Evolutionary conservation across 92 coral and sea anemone genomes (phyloP).

Genomic region (Zoanthus sociatus): DNA sequence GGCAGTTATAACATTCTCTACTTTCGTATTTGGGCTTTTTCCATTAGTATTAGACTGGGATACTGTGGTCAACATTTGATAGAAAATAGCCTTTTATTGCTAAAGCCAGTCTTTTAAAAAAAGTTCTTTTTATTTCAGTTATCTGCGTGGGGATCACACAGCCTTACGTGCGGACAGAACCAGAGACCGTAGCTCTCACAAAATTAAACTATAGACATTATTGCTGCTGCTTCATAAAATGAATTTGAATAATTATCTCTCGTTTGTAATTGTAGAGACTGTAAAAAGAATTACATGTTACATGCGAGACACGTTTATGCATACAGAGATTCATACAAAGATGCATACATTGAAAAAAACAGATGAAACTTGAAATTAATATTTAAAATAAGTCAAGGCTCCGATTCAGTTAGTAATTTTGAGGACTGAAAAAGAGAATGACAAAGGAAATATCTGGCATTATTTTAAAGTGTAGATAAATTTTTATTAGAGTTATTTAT

Average conservation of each 20-base stretch:
- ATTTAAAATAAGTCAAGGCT: slow-evolving; percentile 13
- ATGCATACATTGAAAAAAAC: no score
- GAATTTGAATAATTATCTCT: background rate
- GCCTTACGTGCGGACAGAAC: slow-evolving; percentile 84
- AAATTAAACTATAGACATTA: background rate
- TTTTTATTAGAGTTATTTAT: slow-evolving; percentile 12
- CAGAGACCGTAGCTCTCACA: slow-evolving; percentile 59
- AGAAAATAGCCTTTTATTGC: no score
- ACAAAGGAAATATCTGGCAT: slow-evolving; percentile 9
- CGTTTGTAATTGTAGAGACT: background rate
- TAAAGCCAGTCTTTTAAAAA: background rate
- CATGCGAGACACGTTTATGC: background rate
- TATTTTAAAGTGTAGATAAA: slow-evolving; percentile 34
- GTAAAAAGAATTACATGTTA: background rate
- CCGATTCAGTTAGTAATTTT: slow-evolving; percentile 11
- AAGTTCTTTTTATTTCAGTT: slow-evolving; percentile 60
- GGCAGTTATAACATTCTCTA: no score
- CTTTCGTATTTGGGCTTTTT: no score
- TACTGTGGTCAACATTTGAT: no score
- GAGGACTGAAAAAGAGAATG: background rate
- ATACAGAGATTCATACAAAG: background rate
- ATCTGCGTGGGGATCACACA: slow-evolving; percentile 89
- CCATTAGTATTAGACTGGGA: no score
- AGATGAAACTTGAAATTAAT: background rate
- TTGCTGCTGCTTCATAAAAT: background rate